Percentiles rank a stretch among this genome's conserved stretches.
phyloP scores from a whole-genome alignment of 1,140 invertebrate genomes.

The Aphelinus certus region DNA sequence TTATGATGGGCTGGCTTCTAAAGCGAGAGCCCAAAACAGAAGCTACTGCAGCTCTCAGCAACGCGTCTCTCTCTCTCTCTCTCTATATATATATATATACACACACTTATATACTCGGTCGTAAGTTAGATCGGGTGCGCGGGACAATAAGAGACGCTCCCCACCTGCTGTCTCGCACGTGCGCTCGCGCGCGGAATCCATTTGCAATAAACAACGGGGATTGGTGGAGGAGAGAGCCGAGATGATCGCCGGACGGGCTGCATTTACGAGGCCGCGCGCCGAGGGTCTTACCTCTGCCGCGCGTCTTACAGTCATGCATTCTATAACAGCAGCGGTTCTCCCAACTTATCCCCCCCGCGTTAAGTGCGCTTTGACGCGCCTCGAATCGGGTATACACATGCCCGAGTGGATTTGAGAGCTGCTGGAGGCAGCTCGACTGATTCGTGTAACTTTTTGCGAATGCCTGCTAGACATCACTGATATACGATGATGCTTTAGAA shows the following conservation, averaged over 20 bases:
- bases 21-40: background rate
- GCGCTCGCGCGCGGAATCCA: constrained; percentile 59
- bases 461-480: too few relatives aligned
- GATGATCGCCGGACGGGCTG: constrained; percentile 53
- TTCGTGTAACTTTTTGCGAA: too few relatives aligned
- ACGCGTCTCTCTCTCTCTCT: too few relatives aligned
- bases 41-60: background rate
- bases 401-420: too few relatives aligned
- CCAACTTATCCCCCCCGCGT: constrained; percentile 5
- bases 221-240: constrained; percentile 41
- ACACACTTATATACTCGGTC: background rate
- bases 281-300: constrained; percentile 49
- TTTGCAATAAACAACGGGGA: constrained; percentile 67
- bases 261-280: constrained; percentile 56
- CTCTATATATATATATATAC: too few relatives aligned
- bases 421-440: too few relatives aligned
- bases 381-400: too few relatives aligned
- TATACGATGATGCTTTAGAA: too few relatives aligned
- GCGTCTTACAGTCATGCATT: constrained; percentile 64
- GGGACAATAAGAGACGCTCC: too few relatives aligned
- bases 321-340: constrained; percentile 59
- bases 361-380: background rate
- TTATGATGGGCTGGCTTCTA: too few relatives aligned
- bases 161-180: too few relatives aligned
- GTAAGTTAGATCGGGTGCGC: background rate